Percentiles rank a stretch among this genome's conserved stretches.
Conservation (phyloP, 2,888 invertebrate genomes). For the Gastracanthus pulcherrimus region DNA sequence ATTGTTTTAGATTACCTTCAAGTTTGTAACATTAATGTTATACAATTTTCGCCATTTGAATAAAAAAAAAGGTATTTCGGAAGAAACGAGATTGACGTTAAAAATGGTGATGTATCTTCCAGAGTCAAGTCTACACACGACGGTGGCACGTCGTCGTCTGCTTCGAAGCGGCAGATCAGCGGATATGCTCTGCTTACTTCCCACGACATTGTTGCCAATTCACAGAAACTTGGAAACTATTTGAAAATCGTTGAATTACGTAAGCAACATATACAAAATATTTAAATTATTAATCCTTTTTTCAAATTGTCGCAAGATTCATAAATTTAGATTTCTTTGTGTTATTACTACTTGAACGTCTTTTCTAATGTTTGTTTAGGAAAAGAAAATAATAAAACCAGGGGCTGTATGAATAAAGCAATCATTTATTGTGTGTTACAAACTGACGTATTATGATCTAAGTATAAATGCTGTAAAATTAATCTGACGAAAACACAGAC, state of each 20-base stretch:
- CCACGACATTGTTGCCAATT: conserved; percentile 51
- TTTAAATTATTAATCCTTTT: neutral
- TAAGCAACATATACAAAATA: too few relatives aligned
- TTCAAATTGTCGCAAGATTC: neutral
- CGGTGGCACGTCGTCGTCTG: conserved; percentile 51
- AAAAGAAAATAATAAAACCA: neutral
- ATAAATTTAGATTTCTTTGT: too few relatives aligned
- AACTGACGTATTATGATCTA: conserved; percentile 33
- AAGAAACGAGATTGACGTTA: neutral
- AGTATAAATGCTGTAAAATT: conserved; percentile 41
- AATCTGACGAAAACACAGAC: conserved; percentile 1
- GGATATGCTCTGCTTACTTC: conserved; percentile 32
- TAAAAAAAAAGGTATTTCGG: neutral
- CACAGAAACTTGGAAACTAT: conserved; percentile 30
- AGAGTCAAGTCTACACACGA: conserved; percentile 35
- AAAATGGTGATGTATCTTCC: conserved; percentile 12
- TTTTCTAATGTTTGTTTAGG: too few relatives aligned
- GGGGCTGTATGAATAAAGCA: conserved; percentile 28
- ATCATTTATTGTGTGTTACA: conserved; percentile 46
- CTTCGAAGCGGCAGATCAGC: conserved; percentile 19
- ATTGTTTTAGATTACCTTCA: conserved; percentile 74
- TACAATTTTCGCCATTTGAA: neutral
- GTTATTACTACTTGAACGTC: too few relatives aligned
- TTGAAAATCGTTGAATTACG: neutral
- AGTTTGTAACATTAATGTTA: neutral